Evolutionary conservation across 2,797 vertebrate genomes (phyloP), one percentile per base, ranked within the genome.

Genomic region (Melanotaenia maccullochi): DNA sequence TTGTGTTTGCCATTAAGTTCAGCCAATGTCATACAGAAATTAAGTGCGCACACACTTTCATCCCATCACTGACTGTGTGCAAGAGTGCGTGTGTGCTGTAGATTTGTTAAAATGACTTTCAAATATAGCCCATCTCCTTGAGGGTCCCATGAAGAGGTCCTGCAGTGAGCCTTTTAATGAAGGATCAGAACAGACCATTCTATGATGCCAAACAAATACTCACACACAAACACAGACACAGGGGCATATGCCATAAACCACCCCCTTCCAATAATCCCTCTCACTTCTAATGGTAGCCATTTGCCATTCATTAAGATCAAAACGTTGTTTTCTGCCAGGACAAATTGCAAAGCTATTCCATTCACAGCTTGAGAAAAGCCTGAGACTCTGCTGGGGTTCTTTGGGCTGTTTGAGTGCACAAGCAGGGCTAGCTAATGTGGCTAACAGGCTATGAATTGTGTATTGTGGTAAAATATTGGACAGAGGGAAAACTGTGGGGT

Each of bases 301-400:
- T 98, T 97, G 97, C 97, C 97, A 96, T 98, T 98, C 96, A 97
- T 98, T 98, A 97, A 96, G 95, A 97, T 97, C 96, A 97, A 97
- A 99, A 98, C 97, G 96, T 94, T 95, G 95, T 96, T 96, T 96
- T 96, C 78, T 87, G 72, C 82, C 94, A 94, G 95, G 96, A 96
- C 95, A 97, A 98, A 97, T 97, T 97, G 96, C 95, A 96, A 97
- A 97, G 96, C 96, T 96, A 97, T 98, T 98, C 95, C 94, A 95
- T 93, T 97, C 97, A 96, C 96, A 98, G 97, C 97, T 97, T 97
- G 86, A 89, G 71, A 40, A 87, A 78, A 74, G 94, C 94, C 95
- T 90, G 94, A 95, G 95, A 94, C 96, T 95, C 95, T 88, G 94
- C 93, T 94, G 96, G 85, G 71, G 94, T 96, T 96, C 96, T 96